phyloP scores from a whole-genome alignment of 2,113 vertebrate species.

The Rhabdornis inornatus region DNA sequence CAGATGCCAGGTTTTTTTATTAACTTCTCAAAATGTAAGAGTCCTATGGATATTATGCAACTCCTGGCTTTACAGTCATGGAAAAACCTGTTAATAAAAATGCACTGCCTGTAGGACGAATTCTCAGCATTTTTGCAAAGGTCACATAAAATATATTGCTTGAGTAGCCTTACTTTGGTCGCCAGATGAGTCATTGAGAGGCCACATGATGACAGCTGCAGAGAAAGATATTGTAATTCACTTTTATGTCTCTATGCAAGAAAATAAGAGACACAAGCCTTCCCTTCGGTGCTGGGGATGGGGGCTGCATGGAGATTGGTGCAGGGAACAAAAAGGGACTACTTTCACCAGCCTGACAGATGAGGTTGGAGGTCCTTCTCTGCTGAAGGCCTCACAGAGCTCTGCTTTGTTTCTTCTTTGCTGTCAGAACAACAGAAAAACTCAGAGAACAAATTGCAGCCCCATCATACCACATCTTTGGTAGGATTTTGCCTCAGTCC shows the following conservation, averaged over 20 bases:
- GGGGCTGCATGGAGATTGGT: neutral
- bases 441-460: neutral
- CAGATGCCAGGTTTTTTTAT: neutral
- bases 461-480: neutral
- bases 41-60: neutral
- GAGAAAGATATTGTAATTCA: neutral
- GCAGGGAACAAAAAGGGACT: neutral
- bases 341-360: neutral
- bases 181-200: constrained; percentile 9
- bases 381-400: neutral
- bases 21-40: neutral
- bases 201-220: neutral
- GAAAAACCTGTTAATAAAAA: constrained; percentile 19
- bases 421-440: neutral
- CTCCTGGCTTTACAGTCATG: neutral
- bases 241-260: neutral
- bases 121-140: constrained; percentile 48
- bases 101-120: neutral
- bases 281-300: neutral
- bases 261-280: neutral
- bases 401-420: neutral
- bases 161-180: neutral
- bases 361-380: neutral
- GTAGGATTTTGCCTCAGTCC: neutral
- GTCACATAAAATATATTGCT: constrained; percentile 9